Conservation (phyloP, 2,113 vertebrate species). For the Pelvicachromis taeniatus region DNA sequence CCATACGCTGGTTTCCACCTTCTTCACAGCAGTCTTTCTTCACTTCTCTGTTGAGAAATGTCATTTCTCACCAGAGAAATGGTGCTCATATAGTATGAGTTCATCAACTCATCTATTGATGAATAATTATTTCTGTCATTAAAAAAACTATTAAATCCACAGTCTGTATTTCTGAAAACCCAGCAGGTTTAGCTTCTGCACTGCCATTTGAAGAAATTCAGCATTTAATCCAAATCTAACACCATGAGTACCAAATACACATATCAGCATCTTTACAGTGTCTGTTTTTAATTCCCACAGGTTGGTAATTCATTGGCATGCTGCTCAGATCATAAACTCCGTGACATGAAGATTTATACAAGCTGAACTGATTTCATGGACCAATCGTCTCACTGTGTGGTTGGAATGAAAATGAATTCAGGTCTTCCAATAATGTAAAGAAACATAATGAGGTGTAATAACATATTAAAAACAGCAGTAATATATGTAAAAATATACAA, state of each 20-base stretch:
- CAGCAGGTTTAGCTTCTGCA: neutral
- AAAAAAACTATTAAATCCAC: neutral
- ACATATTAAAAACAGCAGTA: neutral
- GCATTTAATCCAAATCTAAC: neutral
- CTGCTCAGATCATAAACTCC: neutral
- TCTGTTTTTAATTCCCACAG: neutral
- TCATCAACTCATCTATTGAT: too few relatives aligned
- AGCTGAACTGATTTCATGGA: neutral
- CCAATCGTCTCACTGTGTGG: neutral
- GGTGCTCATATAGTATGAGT: too few relatives aligned
- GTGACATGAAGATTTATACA: accelerated
- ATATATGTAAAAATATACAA: neutral
- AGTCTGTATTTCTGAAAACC: neutral
- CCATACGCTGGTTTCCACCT: accelerated
- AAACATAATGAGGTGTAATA: neutral
- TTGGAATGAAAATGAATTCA: accelerated
- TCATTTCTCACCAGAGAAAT: too few relatives aligned
- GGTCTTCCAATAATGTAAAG: neutral
- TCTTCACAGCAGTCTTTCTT: neutral
- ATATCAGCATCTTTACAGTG: neutral
- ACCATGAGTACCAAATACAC: neutral
- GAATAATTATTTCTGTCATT: neutral
- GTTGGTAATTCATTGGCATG: neutral
- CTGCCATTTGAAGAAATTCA: accelerated
- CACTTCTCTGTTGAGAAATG: neutral